Percentiles rank a stretch among this genome's conserved stretches.
These are phyloP conservation scores for Tetropium fuscum DNA, from an alignment of 2,888 invertebrate genomes.

Conservation along the genomic window DNA sequence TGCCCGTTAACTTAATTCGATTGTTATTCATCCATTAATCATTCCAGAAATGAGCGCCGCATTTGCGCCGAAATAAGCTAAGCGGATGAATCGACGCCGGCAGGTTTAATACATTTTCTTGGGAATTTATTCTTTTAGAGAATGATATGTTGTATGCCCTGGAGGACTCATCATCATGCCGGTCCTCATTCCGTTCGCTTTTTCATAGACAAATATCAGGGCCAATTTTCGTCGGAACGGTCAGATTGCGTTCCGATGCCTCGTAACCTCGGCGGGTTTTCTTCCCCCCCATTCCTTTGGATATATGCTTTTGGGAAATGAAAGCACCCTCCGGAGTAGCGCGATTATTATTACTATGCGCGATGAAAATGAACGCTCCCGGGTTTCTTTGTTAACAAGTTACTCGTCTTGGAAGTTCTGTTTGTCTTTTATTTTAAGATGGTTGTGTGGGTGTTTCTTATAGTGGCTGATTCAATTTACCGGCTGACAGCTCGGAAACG, in stretches of 20 bases:
- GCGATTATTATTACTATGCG: conserved; percentile 14
- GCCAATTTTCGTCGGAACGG: background rate
- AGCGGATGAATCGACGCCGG: too few relatives aligned
- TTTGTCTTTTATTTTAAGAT: conserved; percentile 12
- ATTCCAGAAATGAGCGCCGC: too few relatives aligned
- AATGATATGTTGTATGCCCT: background rate
- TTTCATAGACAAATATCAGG: background rate
- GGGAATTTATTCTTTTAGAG: background rate
- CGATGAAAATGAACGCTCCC: conserved; percentile 13
- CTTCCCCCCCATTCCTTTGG: conserved; percentile 1
- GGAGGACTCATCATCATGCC: too few relatives aligned
- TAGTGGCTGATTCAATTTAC: too few relatives aligned
- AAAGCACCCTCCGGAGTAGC: conserved; percentile 8
- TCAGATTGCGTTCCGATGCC: background rate
- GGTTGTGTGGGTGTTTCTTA: background rate
- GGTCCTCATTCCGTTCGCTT: background rate
- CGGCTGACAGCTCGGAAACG: too few relatives aligned
- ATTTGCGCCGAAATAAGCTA: too few relatives aligned
- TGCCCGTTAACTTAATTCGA: too few relatives aligned
- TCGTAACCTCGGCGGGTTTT: background rate
- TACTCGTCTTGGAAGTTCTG: conserved; percentile 7
- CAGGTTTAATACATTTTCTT: conserved; percentile 2
- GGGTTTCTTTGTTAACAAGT: conserved; percentile 2
- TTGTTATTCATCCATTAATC: too few relatives aligned
- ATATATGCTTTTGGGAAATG: conserved; percentile 16